These are phyloP conservation scores for Pelochelys cantorii DNA, from an alignment of 2,797 vertebrate species.

Conservation along the genomic window DNA sequence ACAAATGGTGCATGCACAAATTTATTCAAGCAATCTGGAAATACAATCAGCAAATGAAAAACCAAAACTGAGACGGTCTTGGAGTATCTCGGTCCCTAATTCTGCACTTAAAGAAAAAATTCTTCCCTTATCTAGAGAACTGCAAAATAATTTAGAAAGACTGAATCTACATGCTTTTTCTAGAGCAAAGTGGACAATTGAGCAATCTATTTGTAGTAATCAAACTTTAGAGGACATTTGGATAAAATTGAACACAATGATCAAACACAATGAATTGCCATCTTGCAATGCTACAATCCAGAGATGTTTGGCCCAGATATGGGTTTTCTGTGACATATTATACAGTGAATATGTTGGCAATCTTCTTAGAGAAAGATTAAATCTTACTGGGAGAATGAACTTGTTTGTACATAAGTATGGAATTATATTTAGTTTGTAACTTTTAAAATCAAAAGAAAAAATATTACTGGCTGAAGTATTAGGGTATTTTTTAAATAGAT, in stretches of 20 bases:
- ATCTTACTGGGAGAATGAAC: slow-evolving; percentile 85
- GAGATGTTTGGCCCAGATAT: slow-evolving; percentile 87
- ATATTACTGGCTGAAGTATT: background rate
- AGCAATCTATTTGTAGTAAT: slow-evolving; percentile 79
- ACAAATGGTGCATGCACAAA: slow-evolving; percentile 18
- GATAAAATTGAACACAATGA: slow-evolving; percentile 81
- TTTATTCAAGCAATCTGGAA: slow-evolving; percentile 42
- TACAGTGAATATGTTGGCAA: slow-evolving; percentile 90
- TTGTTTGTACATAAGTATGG: slow-evolving; percentile 87
- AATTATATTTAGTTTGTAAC: slow-evolving; percentile 85
- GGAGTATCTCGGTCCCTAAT: slow-evolving; percentile 84
- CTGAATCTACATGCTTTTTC: slow-evolving; percentile 86
- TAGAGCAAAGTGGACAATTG: slow-evolving; percentile 91
- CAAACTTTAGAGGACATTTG: slow-evolving; percentile 88
- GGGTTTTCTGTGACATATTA: slow-evolving; percentile 93
- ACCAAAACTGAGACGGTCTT: slow-evolving; percentile 81
- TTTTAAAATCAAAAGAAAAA: background rate
- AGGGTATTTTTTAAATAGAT: background rate
- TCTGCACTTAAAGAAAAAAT: slow-evolving; percentile 60
- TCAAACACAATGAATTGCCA: slow-evolving; percentile 82
- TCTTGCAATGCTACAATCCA: slow-evolving; percentile 93
- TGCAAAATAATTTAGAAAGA: slow-evolving; percentile 80
- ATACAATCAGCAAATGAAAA: slow-evolving; percentile 44
- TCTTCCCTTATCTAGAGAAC: slow-evolving; percentile 81
- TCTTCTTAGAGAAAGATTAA: slow-evolving; percentile 86